Conservation (phyloP, 2,888 invertebrate species). For the Parapristionchus giblindavisi region DNA sequence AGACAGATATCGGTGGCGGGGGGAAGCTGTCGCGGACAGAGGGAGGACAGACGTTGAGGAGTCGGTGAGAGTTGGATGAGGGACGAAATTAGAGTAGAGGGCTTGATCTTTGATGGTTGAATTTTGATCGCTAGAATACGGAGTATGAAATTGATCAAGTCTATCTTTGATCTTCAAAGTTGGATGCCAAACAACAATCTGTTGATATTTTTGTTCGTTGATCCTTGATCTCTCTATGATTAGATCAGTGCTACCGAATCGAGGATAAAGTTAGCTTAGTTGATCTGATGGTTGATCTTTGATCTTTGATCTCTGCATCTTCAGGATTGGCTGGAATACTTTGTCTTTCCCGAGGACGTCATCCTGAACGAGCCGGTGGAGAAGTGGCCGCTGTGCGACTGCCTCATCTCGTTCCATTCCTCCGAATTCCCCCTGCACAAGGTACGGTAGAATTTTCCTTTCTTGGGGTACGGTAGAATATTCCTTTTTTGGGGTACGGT, state of each 20-base stretch:
- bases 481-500: neutral
- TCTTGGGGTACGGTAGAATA: neutral
- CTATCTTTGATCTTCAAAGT: too few species aligned
- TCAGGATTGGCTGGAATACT: slow-evolving; percentile 70
- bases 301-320: slow-evolving; percentile 13
- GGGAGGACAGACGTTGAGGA: too few species aligned
- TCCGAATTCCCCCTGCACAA: slow-evolving; percentile 86
- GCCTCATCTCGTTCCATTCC: slow-evolving; percentile 82
- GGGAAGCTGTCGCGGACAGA: neutral
- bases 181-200: too few species aligned
- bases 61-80: neutral
- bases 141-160: too few species aligned
- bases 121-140: too few species aligned
- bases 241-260: too few species aligned
- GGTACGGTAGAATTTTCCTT: slow-evolving; percentile 34
- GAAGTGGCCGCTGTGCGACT: slow-evolving; percentile 97
- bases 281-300: neutral
- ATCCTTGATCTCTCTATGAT: too few species aligned
- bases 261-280: too few species aligned
- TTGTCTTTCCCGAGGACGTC: slow-evolving; percentile 93
- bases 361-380: slow-evolving; percentile 94
- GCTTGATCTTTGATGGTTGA: too few species aligned
- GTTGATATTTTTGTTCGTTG: too few species aligned
- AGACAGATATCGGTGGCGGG: too few species aligned
- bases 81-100: neutral